These are phyloP conservation scores for Pinctada fucata DNA, from an alignment of 2,888 invertebrate genomes.

Conservation along the genomic window DNA sequence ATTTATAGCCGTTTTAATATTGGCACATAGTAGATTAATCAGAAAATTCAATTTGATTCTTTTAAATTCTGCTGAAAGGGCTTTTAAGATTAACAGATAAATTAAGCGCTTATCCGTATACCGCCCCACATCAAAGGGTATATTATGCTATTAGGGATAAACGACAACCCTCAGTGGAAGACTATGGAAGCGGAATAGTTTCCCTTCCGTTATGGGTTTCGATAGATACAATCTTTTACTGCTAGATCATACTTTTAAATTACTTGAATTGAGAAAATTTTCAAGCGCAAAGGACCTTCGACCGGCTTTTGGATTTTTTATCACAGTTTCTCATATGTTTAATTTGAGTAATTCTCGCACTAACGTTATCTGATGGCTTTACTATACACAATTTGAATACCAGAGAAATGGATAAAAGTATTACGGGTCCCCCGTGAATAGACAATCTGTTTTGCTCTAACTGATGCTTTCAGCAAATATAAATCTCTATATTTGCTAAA, in stretches of 20 bases:
- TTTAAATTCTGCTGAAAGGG: constrained; percentile 3
- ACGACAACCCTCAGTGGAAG: background rate
- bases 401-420: background rate
- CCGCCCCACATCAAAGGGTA: background rate
- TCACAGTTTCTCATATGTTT: background rate
- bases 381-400: background rate
- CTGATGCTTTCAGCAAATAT: too few relatives aligned
- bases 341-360: background rate
- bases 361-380: background rate
- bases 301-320: background rate
- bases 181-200: background rate
- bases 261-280: background rate
- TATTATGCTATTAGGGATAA: background rate
- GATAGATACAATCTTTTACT: background rate
- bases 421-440: background rate
- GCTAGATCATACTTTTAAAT: background rate
- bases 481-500: too few relatives aligned
- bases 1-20: background rate
- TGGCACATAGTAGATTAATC: background rate
- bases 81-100: constrained; percentile 1
- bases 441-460: background rate
- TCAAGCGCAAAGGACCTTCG: background rate
- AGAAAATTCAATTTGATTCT: background rate
- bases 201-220: background rate
- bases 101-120: constrained; percentile 1